These are phyloP conservation scores for Lasioglossum lativentre DNA, from an alignment of 2,888 invertebrate genomes.

Conservation along the genomic window DNA sequence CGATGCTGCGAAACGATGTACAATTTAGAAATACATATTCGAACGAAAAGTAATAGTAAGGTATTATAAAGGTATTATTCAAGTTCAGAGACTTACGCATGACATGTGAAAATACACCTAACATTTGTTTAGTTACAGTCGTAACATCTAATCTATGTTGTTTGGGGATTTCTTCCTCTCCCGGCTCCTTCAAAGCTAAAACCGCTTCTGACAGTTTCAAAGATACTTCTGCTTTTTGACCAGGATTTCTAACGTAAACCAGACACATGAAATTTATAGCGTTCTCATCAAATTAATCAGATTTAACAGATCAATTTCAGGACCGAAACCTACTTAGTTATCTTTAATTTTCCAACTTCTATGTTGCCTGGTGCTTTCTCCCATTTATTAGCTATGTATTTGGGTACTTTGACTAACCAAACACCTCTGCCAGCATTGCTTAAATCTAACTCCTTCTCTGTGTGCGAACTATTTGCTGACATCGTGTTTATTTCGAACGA, in stretches of 20 bases:
- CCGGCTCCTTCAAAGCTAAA: constrained; percentile 91
- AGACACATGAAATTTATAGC: constrained; percentile 1
- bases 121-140: constrained; percentile 94
- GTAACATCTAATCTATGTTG: constrained; percentile 97
- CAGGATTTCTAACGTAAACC: constrained; percentile 85
- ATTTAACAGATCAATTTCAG: constrained; percentile 49
- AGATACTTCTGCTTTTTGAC: constrained; percentile 95
- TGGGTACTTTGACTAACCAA: constrained; percentile 98
- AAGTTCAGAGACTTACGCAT: constrained; percentile 87
- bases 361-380: constrained; percentile 95
- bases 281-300: neutral
- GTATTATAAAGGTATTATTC: neutral
- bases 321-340: constrained; percentile 87
- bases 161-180: constrained; percentile 93
- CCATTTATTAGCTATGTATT: constrained; percentile 98
- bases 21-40: neutral
- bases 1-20: constrained; percentile 85
- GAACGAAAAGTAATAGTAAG: neutral
- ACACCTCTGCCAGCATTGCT: constrained; percentile 96
- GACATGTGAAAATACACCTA: constrained; percentile 96
- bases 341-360: constrained; percentile 97
- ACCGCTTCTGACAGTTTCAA: constrained; percentile 93
- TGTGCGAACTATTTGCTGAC: constrained; percentile 85
- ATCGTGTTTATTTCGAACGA: constrained; percentile 64
- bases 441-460: constrained; percentile 93